phyloP scores from a whole-genome alignment of 2,113 vertebrate species.

The Tauraco erythrolophus region DNA sequence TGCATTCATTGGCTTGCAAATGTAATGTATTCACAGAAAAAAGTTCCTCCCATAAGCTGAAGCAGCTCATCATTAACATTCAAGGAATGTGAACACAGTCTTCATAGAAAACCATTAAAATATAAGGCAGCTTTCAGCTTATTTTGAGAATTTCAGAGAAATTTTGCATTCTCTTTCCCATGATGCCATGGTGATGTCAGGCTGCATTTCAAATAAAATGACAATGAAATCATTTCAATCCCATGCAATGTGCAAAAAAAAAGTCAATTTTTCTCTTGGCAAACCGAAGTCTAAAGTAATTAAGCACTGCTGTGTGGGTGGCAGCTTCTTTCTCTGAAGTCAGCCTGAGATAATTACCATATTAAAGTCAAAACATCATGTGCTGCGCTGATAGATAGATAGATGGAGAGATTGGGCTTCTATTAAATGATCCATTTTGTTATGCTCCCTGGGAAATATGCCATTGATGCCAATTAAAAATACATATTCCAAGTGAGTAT shows the following conservation, averaged over 20 bases:
- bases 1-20: slow-evolving; percentile 45
- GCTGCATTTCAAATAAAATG: slow-evolving; percentile 83
- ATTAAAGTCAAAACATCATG: slow-evolving; percentile 88
- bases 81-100: slow-evolving; percentile 74
- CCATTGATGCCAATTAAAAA: slow-evolving; percentile 87
- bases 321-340: slow-evolving; percentile 85
- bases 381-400: slow-evolving; percentile 83
- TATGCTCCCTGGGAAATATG: slow-evolving; percentile 82
- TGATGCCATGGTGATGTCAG: slow-evolving; percentile 83
- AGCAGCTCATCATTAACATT: slow-evolving; percentile 78
- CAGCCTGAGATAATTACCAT: slow-evolving; percentile 88
- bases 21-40: slow-evolving; percentile 61
- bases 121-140: slow-evolving; percentile 80
- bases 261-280: slow-evolving; percentile 84
- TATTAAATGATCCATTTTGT: slow-evolving; percentile 87
- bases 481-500: slow-evolving; percentile 81
- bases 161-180: slow-evolving; percentile 80
- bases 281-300: slow-evolving; percentile 86
- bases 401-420: slow-evolving; percentile 84
- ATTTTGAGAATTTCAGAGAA: slow-evolving; percentile 82
- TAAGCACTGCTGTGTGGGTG: slow-evolving; percentile 86
- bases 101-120: slow-evolving; percentile 72
- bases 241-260: slow-evolving; percentile 77
- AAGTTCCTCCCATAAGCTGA: slow-evolving; percentile 69
- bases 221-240: slow-evolving; percentile 85